Evolutionary conservation across 2,113 vertebrate genomes (phyloP).

Genomic region (Erythrocercus mccallii): DNA sequence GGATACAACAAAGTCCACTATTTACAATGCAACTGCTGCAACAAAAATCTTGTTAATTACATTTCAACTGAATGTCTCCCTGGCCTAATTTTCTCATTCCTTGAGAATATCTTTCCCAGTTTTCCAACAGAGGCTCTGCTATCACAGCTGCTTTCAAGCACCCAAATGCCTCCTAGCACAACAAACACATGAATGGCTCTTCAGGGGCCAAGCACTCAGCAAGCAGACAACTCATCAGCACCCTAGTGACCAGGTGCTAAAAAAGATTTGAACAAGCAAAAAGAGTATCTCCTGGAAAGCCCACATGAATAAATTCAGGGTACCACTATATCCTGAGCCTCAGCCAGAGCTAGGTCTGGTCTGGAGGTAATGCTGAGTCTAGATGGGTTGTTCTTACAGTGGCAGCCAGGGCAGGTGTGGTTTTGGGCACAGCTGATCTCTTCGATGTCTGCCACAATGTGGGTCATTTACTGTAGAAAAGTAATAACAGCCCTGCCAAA

Average conservation of each 20-base stretch:
- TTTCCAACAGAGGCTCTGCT: not conserved
- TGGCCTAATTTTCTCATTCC: not conserved
- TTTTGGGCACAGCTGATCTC: not conserved
- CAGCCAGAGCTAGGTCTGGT: not conserved
- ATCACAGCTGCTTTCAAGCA: not conserved
- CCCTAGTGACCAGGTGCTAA: not conserved
- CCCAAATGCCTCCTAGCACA: not conserved
- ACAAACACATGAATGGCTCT: accelerated
- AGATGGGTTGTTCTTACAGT: not conserved
- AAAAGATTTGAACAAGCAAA: not conserved
- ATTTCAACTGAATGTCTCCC: not conserved
- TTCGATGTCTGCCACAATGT: not conserved
- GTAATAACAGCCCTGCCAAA: not conserved
- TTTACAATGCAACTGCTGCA: not conserved
- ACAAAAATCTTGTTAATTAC: not conserved
- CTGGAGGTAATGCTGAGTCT: not conserved
- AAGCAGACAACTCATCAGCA: not conserved
- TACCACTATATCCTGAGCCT: not conserved
- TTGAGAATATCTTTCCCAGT: not conserved
- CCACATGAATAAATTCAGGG: not conserved
- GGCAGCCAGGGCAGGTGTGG: not conserved
- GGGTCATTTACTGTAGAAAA: not conserved
- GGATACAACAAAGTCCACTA: not conserved
- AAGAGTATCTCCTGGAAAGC: not conserved
- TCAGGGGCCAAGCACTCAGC: not conserved